Evolutionary conservation across 1,140 invertebrate genomes (phyloP), one percentile per base, ranked within the genome.

Genomic region (Penaeus vannamei): DNA sequence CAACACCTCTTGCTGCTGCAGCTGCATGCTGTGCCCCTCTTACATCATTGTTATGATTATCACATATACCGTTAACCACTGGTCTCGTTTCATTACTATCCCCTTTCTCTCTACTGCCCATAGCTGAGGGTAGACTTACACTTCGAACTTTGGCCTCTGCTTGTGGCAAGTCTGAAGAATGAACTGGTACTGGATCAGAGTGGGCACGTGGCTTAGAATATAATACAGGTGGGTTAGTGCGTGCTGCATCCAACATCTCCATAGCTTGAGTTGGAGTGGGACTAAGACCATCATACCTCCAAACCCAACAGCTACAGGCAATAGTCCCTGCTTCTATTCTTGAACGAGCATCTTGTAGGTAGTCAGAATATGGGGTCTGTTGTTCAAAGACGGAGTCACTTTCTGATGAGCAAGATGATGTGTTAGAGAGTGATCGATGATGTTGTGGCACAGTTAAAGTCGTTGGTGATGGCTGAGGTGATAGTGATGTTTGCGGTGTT

Each of bases 271-370:
- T 91, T 26, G 92, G 92, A 85, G 93, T 92, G 61, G 95, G 94
- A 91, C 93, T 93, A 84, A 94, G 94, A n/a, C 94, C 95, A 92
- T 97, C 95, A 92, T 97, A 98, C 29, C 93, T 94, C 86, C 95
- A 95, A 17, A 94, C 96, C 98, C 98, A 99, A 80, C 94, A 94
- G 0, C 93, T 92, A 92, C 97, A 98, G 0, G 96, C 96, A 22
- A 95, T 93, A 77, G 95, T 94, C 93, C 96, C 96, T 14, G 95
- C 94, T 36, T 94, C 94, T 61, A 98, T 96, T 92, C 96, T 95
- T 91, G 95, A 94, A 87, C 96, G 94, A 2, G 97, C 97, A 92
- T 98, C 97, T 91, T 95, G 95, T 23, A 98, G 93, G 91, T 94
- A 94, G 60, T 94, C 93, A 53, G 93, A 91, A 91, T 94, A 94